phyloP scores from a whole-genome alignment of 2,888 invertebrate species.

The Anorthoa munda region DNA sequence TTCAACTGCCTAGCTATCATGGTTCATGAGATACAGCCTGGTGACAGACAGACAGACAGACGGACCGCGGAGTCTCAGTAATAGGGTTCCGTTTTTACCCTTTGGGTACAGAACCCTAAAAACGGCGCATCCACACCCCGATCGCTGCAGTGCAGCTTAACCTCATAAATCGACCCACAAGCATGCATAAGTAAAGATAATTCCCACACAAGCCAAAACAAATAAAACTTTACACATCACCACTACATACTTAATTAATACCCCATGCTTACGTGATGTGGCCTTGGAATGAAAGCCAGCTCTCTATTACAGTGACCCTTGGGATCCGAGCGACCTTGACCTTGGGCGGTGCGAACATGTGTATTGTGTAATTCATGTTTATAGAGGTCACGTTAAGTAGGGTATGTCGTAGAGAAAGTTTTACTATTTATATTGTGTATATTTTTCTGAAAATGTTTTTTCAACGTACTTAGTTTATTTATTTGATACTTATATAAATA shows the following conservation, averaged over 20 bases:
- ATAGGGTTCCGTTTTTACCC: too few species aligned
- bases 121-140: background rate
- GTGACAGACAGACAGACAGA: too few species aligned
- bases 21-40: too few species aligned
- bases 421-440: background rate
- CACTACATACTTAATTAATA: slow-evolving; percentile 16
- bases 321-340: slow-evolving; percentile 61
- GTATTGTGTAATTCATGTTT: slow-evolving; percentile 30
- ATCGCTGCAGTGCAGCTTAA: background rate
- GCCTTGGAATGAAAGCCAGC: slow-evolving; percentile 71
- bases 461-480: too few species aligned
- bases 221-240: slow-evolving; percentile 1
- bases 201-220: background rate
- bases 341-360: slow-evolving; percentile 40
- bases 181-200: background rate
- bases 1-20: too few species aligned
- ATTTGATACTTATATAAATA: too few species aligned
- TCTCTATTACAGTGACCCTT: slow-evolving; percentile 69
- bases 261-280: slow-evolving; percentile 38
- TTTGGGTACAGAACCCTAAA: too few species aligned
- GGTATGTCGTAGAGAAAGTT: slow-evolving; percentile 17
- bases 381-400: slow-evolving; percentile 32
- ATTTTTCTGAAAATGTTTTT: background rate
- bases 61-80: too few species aligned
- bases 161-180: background rate